Percentiles rank a stretch among this genome's conserved stretches.
phyloP scores from a whole-genome alignment of 2,113 vertebrate genomes.

The Pogona vitticeps region DNA sequence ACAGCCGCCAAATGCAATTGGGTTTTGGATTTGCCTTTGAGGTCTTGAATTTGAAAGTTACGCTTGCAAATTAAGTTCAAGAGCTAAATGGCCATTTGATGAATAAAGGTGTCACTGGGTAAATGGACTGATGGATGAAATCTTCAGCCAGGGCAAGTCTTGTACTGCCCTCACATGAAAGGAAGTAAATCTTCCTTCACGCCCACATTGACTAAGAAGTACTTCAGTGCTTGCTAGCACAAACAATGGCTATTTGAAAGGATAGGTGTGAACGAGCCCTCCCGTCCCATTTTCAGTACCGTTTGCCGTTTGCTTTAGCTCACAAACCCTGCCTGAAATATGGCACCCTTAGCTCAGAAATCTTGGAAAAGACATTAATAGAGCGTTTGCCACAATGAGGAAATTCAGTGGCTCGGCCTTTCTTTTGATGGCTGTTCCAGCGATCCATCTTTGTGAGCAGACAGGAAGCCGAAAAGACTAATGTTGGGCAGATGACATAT shows the following conservation, averaged over 20 bases:
- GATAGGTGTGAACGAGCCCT: neutral
- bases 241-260: neutral
- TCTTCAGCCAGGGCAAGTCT: no score
- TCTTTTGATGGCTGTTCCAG: slow-evolving; percentile 72
- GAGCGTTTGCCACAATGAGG: slow-evolving; percentile 26
- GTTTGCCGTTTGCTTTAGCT: neutral
- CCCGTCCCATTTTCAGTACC: neutral
- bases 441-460: slow-evolving; percentile 78
- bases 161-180: no score
- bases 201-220: no score
- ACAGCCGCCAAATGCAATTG: neutral
- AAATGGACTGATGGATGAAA: no score
- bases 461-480: slow-evolving; percentile 85
- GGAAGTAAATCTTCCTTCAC: no score
- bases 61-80: no score
- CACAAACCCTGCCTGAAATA: neutral
- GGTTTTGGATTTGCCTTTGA: neutral
- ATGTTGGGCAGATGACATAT: slow-evolving; percentile 94
- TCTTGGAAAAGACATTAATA: neutral
- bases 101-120: no score
- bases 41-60: no score
- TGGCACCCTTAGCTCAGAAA: neutral
- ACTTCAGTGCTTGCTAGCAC: no score
- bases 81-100: no score
- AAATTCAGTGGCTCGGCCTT: slow-evolving; percentile 57